Conservation (phyloP, 2,113 vertebrate species). For the Ariopsis seemanni region DNA sequence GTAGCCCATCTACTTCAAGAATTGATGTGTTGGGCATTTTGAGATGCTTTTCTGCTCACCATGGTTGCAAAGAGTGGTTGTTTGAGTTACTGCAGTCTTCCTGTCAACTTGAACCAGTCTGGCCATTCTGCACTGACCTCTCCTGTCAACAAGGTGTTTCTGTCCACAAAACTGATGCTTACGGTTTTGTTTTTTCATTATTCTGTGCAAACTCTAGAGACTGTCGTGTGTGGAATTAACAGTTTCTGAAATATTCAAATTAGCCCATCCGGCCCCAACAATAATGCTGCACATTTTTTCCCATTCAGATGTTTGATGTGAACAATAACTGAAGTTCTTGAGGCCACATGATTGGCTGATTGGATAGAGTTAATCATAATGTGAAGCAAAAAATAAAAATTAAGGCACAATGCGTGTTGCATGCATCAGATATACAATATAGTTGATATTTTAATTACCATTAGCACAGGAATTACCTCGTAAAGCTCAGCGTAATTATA, state of each 20-base stretch:
- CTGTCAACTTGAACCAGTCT: neutral
- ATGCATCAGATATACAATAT: neutral
- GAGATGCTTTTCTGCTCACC: neutral
- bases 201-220: neutral
- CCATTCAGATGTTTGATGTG: too few relatives aligned
- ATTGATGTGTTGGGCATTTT: neutral
- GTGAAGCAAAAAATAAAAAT: too few relatives aligned
- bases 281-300: neutral
- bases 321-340: too few relatives aligned
- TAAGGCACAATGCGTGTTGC: too few relatives aligned
- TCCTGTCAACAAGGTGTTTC: too few relatives aligned
- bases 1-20: neutral
- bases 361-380: too few relatives aligned
- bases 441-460: neutral
- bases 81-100: neutral
- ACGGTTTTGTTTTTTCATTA: too few relatives aligned
- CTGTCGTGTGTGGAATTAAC: neutral
- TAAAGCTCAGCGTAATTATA: neutral
- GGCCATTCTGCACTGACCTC: too few relatives aligned
- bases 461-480: neutral
- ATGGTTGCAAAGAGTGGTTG: neutral
- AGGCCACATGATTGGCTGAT: too few relatives aligned
- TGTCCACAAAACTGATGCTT: too few relatives aligned
- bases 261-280: neutral
- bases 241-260: neutral